phyloP scores from a whole-genome alignment of 1,140 invertebrate genomes.

The Luehdorfia chinensis region DNA sequence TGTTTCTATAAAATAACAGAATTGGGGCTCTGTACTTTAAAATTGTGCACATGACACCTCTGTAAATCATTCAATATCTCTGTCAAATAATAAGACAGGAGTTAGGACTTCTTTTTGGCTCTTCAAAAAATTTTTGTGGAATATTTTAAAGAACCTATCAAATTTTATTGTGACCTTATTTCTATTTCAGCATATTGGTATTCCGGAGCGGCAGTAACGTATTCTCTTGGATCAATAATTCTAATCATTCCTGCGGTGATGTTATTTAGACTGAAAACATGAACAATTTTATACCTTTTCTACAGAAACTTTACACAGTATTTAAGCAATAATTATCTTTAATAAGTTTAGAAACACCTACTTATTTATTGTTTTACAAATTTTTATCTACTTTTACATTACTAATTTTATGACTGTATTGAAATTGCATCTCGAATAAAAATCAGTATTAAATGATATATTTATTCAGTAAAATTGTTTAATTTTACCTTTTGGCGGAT shows the following conservation, averaged over 20 bases:
- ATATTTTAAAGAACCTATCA: too few relatives aligned
- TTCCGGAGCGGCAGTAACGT: conserved; percentile 85
- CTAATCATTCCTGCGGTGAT: conserved; percentile 83
- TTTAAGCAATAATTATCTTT: conserved; percentile 13
- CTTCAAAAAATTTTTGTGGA: too few relatives aligned
- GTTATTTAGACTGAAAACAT: conserved; percentile 70
- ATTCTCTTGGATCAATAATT: conserved; percentile 83
- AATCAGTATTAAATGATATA: conserved; percentile 37
- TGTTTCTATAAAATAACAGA: too few relatives aligned
- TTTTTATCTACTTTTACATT: conserved; percentile 24
- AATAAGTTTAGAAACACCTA: background rate
- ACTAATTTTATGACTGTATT: conserved; percentile 18
- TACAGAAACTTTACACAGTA: conserved; percentile 17
- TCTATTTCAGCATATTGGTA: conserved; percentile 87
- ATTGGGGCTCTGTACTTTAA: too few relatives aligned
- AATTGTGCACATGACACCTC: too few relatives aligned
- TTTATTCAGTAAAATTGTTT: conserved; percentile 15
- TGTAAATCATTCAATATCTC: too few relatives aligned
- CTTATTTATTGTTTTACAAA: conserved; percentile 26
- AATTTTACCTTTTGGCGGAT: background rate
- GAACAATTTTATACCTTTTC: conserved; percentile 22
- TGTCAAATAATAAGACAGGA: too few relatives aligned
- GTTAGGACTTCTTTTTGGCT: too few relatives aligned
- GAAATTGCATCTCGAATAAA: conserved; percentile 35
- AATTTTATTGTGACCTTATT: conserved; percentile 24